Evolutionary conservation across 2,797 vertebrate genomes (phyloP), one percentile per base, ranked within the genome.

Genomic region (Sibirionetta formosa): DNA sequence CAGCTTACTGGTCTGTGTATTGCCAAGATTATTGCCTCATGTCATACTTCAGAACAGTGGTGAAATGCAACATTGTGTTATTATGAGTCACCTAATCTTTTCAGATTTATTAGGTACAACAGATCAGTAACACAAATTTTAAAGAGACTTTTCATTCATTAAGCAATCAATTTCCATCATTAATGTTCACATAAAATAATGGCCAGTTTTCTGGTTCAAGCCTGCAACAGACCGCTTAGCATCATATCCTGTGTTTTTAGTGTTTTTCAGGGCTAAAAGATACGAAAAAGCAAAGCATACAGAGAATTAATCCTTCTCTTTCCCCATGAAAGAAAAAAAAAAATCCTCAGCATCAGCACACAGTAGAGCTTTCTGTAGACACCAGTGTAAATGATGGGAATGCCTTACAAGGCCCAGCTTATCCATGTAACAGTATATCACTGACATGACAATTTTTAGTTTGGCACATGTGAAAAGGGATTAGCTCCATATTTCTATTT

Each of bases 81-180:
- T 16, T 53, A 29, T 64, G 88, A 95, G 51, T 95, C 94, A 95
- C n/a, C 40, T 73, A 13, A 64, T 75, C 70, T 88, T 66, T 54
- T 36, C n/a, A 83, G 51, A 79, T 86, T 78, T 71, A 70, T 65
- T 48, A 76, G 61, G 9, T 44, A 71, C 40, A 80, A 44, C 22
- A 88, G 64, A 90, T 75, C 54, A 69, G 44, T 20, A 86, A 72
- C 64, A 61, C 27, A 29, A 68, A 72, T 75, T 88, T 56, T 76
- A 64, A 3, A 2, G 70, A 83, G 27, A 78, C 26, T 19, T 88
- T 81, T 80, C 83, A 48, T 85, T 89, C 82, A 15, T 71, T 80
- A 82, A 61, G 64, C 64, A 93, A 86, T 79, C 36, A 0, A 0
- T 60, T 93, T 50, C 79, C 53, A 71, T 9, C 61, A 66, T 56